Evolutionary conservation across 2,888 invertebrate genomes (phyloP).

Genomic region (Chymomyza caudatula): DNA sequence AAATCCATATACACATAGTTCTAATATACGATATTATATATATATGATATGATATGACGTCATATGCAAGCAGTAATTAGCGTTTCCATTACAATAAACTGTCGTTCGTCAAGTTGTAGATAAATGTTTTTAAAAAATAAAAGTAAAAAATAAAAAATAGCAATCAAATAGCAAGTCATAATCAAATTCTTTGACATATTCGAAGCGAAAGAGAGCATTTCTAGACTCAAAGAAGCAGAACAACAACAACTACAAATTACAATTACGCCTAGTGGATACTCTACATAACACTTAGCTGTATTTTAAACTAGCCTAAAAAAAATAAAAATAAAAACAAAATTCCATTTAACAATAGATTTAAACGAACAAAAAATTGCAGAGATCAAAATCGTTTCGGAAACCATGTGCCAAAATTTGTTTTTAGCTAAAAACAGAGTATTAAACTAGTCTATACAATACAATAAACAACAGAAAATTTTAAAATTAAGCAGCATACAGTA

Average conservation of each 20-base stretch:
- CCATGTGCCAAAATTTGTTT: constrained; percentile 75
- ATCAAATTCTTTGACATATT: constrained; percentile 56
- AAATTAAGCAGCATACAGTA: background rate
- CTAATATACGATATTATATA: constrained; percentile 51
- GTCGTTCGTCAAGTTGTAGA: constrained; percentile 68
- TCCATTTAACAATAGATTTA: background rate
- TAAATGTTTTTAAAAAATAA: constrained; percentile 63
- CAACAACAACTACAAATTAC: constrained; percentile 48
- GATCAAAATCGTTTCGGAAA: constrained; percentile 72
- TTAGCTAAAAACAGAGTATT: constrained; percentile 44
- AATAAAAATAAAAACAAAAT: background rate
- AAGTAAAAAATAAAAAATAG: constrained; percentile 17
- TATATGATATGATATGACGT: constrained; percentile 46
- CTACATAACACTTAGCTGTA: constrained; percentile 57
- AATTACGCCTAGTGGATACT: background rate
- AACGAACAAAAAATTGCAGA: constrained; percentile 23
- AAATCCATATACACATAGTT: background rate
- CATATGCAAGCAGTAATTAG: constrained; percentile 36
- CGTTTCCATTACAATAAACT: constrained; percentile 62
- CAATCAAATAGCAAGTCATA: constrained; percentile 66
- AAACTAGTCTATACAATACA: constrained; percentile 43
- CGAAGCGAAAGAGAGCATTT: constrained; percentile 20
- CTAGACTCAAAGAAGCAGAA: background rate
- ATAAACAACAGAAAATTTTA: constrained; percentile 8
- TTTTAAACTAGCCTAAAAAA: constrained; percentile 61